A percentile compares a stretch with the other conserved stretches of the same genome.
Evolutionary conservation across 2,113 vertebrate species (phyloP).

Genomic region (Abramis brama): DNA sequence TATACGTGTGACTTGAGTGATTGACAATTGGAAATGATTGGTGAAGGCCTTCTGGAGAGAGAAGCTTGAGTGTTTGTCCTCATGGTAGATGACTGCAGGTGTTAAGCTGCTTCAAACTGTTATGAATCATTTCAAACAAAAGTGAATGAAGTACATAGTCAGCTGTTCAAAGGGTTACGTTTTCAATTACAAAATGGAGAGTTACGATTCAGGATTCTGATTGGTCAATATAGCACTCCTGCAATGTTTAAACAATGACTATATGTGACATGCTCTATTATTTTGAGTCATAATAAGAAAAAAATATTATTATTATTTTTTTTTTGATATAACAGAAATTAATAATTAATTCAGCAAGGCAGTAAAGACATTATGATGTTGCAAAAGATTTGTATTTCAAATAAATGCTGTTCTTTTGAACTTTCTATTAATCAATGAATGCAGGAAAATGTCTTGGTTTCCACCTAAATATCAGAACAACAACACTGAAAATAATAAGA

Average conservation of each 20-base stretch:
- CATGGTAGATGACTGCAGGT: neutral
- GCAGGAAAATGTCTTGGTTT: too few relatives aligned
- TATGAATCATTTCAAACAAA: slow-evolving; percentile 8
- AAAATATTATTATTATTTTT: too few relatives aligned
- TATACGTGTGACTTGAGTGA: slow-evolving; percentile 30
- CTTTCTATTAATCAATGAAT: too few relatives aligned
- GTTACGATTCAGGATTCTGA: neutral
- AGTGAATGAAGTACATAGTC: neutral
- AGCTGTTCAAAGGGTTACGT: neutral
- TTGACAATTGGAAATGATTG: slow-evolving; percentile 8
- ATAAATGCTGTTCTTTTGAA: too few relatives aligned
- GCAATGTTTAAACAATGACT: neutral
- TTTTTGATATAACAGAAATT: too few relatives aligned
- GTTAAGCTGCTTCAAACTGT: neutral
- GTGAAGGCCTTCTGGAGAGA: neutral
- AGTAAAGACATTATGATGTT: too few relatives aligned
- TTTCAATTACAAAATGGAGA: neutral
- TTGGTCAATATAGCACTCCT: neutral
- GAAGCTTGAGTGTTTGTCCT: neutral
- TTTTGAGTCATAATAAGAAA: neutral
- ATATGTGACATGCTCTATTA: neutral
- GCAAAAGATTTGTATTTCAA: too few relatives aligned
- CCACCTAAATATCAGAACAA: too few relatives aligned
- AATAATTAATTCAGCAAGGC: too few relatives aligned
- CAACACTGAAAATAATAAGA: too few relatives aligned